phyloP scores from a whole-genome alignment of 1,140 invertebrate species.

The Anastatus disparis region DNA sequence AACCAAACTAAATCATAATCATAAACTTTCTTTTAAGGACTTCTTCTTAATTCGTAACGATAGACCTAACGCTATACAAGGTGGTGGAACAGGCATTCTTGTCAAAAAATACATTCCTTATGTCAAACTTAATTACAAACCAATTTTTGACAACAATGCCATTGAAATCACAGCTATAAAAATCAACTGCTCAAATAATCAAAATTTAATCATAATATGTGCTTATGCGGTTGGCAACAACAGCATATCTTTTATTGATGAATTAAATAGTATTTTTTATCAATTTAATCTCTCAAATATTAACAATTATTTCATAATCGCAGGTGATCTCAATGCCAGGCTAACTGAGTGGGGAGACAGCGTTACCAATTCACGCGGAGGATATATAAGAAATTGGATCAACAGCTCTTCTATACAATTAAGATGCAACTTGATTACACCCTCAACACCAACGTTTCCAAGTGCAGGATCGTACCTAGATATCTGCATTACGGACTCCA shows the following conservation, averaged over 20 bases:
- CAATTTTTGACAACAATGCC: neutral
- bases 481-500: neutral
- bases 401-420: neutral
- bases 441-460: neutral
- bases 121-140: neutral
- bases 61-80: conserved; percentile 24
- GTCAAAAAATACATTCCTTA: conserved; percentile 40
- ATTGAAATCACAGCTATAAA: conserved; percentile 34
- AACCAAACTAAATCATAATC: conserved; percentile 38
- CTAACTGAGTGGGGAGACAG: neutral
- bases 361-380: neutral
- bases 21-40: conserved; percentile 33
- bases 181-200: conserved; percentile 16
- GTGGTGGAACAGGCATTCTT: conserved; percentile 44
- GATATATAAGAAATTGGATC: neutral
- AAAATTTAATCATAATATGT: conserved; percentile 30
- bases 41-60: conserved; percentile 41
- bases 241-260: conserved; percentile 18
- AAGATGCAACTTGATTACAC: neutral
- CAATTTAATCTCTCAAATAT: neutral
- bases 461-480: neutral
- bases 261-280: neutral
- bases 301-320: conserved; percentile 28
- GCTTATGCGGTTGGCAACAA: conserved; percentile 2
- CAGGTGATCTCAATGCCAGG: conserved; percentile 17